A percentile compares a stretch with the other conserved stretches of the same genome.
These are phyloP conservation scores for Pentalonia nigronervosa DNA, from an alignment of 1,140 invertebrate species.

Conservation along the genomic window DNA sequence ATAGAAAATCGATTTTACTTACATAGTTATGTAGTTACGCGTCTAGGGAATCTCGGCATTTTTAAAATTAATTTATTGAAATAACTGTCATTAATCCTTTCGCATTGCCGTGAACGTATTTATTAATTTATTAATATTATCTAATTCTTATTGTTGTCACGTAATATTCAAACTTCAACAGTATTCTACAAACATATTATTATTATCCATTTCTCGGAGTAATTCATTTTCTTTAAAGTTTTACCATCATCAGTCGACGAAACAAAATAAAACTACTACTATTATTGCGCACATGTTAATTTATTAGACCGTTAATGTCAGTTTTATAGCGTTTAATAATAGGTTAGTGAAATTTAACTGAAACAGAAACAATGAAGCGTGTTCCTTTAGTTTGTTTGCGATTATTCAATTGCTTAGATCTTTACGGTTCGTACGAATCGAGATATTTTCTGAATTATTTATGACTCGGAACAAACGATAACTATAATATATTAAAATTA, in stretches of 20 bases:
- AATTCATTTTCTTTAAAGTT: constrained; percentile 12
- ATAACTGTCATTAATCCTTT: not conserved
- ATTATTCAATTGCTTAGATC: not conserved
- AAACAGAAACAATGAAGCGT: not conserved
- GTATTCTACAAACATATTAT: not conserved
- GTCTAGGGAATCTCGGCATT: not conserved
- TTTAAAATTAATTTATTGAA: not conserved
- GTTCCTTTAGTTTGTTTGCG: not conserved
- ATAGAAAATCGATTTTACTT: not conserved
- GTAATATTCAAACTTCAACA: not conserved
- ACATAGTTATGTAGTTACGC: not conserved
- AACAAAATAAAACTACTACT: not conserved
- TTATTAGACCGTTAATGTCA: constrained; percentile 15
- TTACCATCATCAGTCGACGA: not conserved
- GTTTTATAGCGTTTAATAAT: not conserved
- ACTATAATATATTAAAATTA: not conserved
- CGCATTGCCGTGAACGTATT: not conserved
- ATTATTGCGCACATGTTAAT: not conserved
- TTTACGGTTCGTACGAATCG: not conserved
- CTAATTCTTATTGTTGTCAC: not conserved
- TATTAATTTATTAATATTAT: not conserved
- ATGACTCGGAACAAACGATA: not conserved
- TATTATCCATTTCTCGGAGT: not conserved
- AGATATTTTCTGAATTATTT: not conserved
- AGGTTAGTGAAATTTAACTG: not conserved